These are phyloP conservation scores for Bufo gargarizans DNA, from an alignment of 2,113 vertebrate species.

Conservation along the genomic window DNA sequence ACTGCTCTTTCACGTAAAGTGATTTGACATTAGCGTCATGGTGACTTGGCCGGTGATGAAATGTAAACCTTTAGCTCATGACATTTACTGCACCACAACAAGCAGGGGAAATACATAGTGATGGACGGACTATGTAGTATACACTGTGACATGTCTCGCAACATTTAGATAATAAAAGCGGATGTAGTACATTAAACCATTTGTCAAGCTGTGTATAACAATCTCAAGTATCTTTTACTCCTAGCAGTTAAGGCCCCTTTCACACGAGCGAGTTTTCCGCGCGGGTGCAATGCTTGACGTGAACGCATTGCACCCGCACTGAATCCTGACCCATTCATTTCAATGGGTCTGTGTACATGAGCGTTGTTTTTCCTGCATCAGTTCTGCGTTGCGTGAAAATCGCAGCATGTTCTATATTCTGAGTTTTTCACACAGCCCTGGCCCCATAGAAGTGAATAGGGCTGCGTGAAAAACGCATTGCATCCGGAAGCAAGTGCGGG, in stretches of 20 bases:
- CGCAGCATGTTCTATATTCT: no score
- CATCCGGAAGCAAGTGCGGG: no score
- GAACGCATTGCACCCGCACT: no score
- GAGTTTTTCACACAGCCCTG: no score
- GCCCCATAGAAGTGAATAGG: no score
- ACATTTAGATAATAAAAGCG: not conserved
- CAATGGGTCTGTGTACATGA: no score
- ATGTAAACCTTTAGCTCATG: constrained; percentile 4
- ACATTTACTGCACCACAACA: not conserved
- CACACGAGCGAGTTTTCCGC: not conserved
- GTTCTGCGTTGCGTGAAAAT: no score
- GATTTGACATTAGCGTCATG: not conserved
- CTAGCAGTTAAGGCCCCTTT: not conserved
- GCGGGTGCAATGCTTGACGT: not conserved
- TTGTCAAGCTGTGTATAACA: not conserved
- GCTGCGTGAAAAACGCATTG: no score
- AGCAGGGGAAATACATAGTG: not conserved
- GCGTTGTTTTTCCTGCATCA: no score
- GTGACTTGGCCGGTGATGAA: constrained; percentile 5
- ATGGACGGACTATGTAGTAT: not conserved
- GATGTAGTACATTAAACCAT: not conserved
- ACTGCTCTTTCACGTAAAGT: not conserved
- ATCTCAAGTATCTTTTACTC: not conserved
- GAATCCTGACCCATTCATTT: no score
- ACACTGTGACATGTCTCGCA: not conserved